phyloP scores from a whole-genome alignment of 2,888 invertebrate genomes.

The Erebia epiphron region DNA sequence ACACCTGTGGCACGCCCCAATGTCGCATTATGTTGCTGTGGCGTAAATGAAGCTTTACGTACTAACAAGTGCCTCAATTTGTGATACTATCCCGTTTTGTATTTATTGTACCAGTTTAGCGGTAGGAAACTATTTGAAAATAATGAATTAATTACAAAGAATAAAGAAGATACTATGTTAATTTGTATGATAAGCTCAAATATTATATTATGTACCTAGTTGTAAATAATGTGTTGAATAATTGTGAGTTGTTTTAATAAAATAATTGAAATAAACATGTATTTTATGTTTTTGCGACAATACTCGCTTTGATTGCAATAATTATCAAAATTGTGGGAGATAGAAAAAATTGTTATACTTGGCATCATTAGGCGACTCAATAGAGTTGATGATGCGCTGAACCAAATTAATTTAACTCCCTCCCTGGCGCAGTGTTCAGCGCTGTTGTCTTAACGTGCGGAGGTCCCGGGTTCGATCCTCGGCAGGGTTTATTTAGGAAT shows the following conservation, averaged over 20 bases:
- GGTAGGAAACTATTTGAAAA: neutral
- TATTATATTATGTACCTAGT: neutral
- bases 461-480: no score
- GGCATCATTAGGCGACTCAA: neutral
- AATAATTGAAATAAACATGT: neutral
- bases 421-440: no score
- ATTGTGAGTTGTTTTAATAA: constrained; percentile 9
- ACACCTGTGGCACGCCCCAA: no score
- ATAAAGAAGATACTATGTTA: neutral
- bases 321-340: no score
- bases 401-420: no score
- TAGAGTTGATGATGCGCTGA: no score
- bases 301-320: no score
- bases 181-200: constrained; percentile 2
- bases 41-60: neutral
- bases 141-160: neutral
- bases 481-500: no score
- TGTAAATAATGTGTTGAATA: neutral
- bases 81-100: constrained; percentile 47
- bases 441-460: no score
- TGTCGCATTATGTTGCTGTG: no score
- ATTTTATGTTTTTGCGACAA: no score
- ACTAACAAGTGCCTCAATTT: constrained; percentile 53
- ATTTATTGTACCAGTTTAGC: constrained; percentile 29
- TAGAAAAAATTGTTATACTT: no score